These are phyloP conservation scores for Philopedon plagiatum DNA, from an alignment of 2,888 invertebrate genomes.

Conservation along the genomic window DNA sequence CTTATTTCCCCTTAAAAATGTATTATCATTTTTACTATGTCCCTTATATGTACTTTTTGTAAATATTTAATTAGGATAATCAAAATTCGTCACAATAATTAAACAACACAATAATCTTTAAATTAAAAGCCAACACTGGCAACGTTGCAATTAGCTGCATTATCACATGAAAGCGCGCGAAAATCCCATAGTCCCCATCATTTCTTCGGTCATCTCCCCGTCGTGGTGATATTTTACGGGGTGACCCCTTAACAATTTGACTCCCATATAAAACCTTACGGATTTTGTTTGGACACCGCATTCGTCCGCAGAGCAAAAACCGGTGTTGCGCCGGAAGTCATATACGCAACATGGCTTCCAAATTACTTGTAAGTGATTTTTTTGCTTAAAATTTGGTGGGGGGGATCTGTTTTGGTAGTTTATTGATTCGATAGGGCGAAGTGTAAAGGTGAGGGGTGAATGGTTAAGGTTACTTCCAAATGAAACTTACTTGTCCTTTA, in stretches of 20 bases:
- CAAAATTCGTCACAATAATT: background rate
- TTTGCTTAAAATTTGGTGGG: conserved; percentile 11
- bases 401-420: background rate
- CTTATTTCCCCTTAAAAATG: too few relatives aligned
- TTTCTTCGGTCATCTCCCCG: conserved; percentile 22
- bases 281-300: conserved; percentile 28
- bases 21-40: too few relatives aligned
- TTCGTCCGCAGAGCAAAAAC: conserved; percentile 32
- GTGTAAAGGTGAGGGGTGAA: background rate
- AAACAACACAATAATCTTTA: background rate
- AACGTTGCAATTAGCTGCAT: conserved; percentile 11
- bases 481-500: too few relatives aligned
- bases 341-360: conserved; percentile 47
- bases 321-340: conserved; percentile 33
- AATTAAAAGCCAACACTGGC: background rate
- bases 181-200: conserved; percentile 26
- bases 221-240: conserved; percentile 35
- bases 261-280: conserved; percentile 39
- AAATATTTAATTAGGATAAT: too few relatives aligned
- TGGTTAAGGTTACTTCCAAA: background rate
- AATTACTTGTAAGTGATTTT: conserved; percentile 43
- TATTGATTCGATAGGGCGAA: background rate
- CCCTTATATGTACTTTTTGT: too few relatives aligned
- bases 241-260: conserved; percentile 31
- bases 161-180: conserved; percentile 32